Evolutionary conservation across 2,888 invertebrate species (phyloP).

Genomic region (Schizaphis graminum): DNA sequence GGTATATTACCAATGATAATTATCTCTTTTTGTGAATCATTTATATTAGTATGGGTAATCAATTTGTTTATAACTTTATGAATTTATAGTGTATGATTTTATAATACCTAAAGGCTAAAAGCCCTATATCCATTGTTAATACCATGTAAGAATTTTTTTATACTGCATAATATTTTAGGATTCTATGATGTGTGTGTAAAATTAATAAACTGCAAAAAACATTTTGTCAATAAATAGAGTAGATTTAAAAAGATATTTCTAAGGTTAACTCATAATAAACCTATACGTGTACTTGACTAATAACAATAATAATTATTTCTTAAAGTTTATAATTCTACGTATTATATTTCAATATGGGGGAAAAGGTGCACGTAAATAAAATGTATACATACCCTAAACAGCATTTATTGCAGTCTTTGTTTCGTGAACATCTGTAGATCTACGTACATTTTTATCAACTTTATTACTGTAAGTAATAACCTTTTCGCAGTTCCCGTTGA

Average conservation of each 20-base stretch:
- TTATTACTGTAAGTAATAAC: not conserved
- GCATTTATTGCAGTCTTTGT: not conserved
- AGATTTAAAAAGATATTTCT: not conserved
- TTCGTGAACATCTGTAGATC: not conserved
- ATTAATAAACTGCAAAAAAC: not conserved
- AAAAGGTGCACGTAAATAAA: not conserved
- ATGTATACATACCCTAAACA: not conserved
- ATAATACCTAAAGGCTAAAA: no score
- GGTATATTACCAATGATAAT: no score
- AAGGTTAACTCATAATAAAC: not conserved
- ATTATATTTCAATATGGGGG: not conserved
- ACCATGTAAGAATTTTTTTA: no score
- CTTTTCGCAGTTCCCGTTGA: not conserved
- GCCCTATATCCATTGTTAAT: not conserved
- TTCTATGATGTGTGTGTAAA: not conserved
- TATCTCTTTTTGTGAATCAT: no score
- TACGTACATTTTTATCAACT: not conserved
- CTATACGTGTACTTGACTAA: not conserved
- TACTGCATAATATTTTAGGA: not conserved
- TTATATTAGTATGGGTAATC: no score
- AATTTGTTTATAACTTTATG: no score
- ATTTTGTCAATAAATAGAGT: not conserved
- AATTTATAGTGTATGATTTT: no score
- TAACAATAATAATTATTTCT: not conserved
- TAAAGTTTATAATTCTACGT: not conserved